Evolutionary conservation across 2,888 invertebrate species (phyloP), one percentile per base, ranked within the genome.

Genomic region (Leptothorax acervorum): DNA sequence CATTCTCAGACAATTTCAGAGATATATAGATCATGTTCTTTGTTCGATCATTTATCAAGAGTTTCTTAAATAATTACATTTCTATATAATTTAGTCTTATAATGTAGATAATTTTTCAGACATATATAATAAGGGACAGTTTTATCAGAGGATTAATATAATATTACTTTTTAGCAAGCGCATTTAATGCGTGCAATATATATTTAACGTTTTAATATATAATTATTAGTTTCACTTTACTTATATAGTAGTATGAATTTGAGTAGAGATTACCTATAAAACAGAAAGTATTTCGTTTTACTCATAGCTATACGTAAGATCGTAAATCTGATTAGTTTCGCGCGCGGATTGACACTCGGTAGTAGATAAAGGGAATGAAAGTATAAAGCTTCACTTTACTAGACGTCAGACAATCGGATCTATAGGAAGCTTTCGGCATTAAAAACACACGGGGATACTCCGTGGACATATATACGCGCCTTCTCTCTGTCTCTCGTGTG

Each of bases 401-500:
- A 45, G 15, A 70, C 35, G 12, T 48, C 57, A 71, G 48, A 60
- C 79, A 79, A 79, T 71, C 48, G 79, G 73, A 71, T 81, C 51
- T 71, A 62, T 81, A 71, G 79, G 35, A 31, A 71, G 79, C 60
- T 81, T 71, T 81, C 57, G 73, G 48, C 48, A 57, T 81, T 81
- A 81, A 81, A 81, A 81, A 81, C 73, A 78, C 65, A 81, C 78
- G 42, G 79, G 42, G 51, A 71, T 71, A 62, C 60, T 71, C 48
- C 42, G 53, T 28, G n/a, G 28, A 60, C 48, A 39, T 60, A 71
- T 60, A 79, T 71, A 60, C n/a, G 35, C 23, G 48, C 12, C 28
- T 71, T 71, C 71, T 71, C 71, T 78, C 68, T 60, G 71, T 79
- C 71, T 79, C 71, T 60, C 60, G 79, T 79, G 79, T 71, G 60